Percentiles rank a stretch among this genome's conserved stretches.
phyloP scores from a whole-genome alignment of 2,797 vertebrate genomes.

The Clarias platycephalus region DNA sequence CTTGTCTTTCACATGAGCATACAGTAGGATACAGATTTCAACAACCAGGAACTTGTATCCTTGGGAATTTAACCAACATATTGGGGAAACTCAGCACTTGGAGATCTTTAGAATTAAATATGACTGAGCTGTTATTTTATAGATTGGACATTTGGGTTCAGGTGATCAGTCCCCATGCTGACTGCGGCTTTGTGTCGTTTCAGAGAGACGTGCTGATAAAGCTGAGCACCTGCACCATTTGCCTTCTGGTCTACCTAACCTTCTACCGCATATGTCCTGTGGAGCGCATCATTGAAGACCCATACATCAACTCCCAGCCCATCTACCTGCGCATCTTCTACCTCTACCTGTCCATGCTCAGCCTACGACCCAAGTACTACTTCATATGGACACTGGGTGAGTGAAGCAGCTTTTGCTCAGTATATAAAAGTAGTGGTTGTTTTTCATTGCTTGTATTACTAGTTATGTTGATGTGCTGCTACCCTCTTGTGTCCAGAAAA shows the following conservation, averaged over 20 bases:
- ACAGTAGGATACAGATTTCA: background rate
- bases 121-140: background rate
- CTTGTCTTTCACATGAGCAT: background rate
- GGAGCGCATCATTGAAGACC: slow-evolving; percentile 82
- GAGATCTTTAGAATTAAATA: background rate
- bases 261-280: slow-evolving; percentile 85
- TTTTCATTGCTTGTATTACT: background rate
- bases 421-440: no score
- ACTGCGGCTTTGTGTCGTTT: background rate
- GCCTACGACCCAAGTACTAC: slow-evolving; percentile 95
- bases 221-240: slow-evolving; percentile 85
- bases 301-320: slow-evolving; percentile 81
- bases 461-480: slow-evolving; percentile 35
- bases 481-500: slow-evolving; percentile 67
- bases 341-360: slow-evolving; percentile 90
- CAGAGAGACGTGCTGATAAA: slow-evolving; percentile 89
- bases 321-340: slow-evolving; percentile 85
- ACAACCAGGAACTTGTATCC: background rate
- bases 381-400: slow-evolving; percentile 97
- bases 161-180: background rate
- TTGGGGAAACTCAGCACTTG: background rate
- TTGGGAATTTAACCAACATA: background rate
- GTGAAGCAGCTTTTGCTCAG: slow-evolving; percentile 50
- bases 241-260: slow-evolving; percentile 86
- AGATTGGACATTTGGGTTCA: background rate